phyloP scores from a whole-genome alignment of 2,797 vertebrate species.

The Sarcophilus harrisii region DNA sequence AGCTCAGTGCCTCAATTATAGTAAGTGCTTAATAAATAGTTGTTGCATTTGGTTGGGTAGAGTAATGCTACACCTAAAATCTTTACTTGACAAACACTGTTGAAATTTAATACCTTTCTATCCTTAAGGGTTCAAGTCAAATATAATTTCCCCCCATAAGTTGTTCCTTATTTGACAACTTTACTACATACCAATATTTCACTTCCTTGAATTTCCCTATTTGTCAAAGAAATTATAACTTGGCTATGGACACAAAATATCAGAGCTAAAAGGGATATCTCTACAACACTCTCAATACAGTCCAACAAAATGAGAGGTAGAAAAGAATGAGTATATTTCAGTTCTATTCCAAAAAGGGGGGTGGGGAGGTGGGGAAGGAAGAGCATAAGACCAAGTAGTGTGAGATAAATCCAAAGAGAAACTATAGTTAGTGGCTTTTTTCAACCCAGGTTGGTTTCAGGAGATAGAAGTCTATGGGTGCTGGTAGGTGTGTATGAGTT shows the following conservation, averaged over 20 bases:
- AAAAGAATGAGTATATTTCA: neutral
- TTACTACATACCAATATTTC: neutral
- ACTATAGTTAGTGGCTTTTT: neutral
- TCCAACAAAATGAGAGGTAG: neutral
- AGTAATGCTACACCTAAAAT: neutral
- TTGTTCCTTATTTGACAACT: neutral
- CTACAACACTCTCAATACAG: neutral
- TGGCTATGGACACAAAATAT: neutral
- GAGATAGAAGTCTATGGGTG: neutral
- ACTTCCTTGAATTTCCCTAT: neutral
- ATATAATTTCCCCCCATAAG: neutral
- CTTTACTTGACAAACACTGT: neutral
- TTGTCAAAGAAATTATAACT: neutral
- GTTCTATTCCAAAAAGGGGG: neutral
- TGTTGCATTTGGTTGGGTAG: neutral
- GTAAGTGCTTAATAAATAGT: neutral
- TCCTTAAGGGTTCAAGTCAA: neutral
- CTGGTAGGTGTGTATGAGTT: neutral
- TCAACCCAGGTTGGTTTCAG: neutral
- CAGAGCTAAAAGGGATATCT: neutral
- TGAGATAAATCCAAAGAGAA: neutral
- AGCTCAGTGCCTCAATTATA: neutral
- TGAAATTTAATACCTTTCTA: neutral
- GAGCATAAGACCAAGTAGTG: neutral
- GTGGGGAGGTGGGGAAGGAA: neutral